These are phyloP conservation scores for Megalops atlanticus DNA, from an alignment of 2,113 vertebrate species.

Conservation along the genomic window DNA sequence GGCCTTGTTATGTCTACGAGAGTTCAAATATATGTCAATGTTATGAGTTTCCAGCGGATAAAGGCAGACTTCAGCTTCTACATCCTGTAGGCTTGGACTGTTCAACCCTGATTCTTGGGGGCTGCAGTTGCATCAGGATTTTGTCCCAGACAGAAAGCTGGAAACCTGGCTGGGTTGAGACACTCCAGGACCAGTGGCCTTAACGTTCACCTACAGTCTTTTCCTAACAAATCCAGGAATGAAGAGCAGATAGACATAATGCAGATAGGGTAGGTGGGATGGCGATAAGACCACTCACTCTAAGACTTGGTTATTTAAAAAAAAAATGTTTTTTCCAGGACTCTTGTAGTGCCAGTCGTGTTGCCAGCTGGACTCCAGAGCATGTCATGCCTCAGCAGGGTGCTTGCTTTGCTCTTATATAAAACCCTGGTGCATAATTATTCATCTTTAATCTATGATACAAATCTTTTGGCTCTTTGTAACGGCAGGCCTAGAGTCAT, in stretches of 20 bases:
- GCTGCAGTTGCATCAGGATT: neutral
- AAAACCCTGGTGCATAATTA: neutral
- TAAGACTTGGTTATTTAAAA: neutral
- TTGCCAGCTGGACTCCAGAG: constrained; percentile 23
- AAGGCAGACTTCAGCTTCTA: neutral
- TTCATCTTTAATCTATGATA: neutral
- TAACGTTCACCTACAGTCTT: neutral
- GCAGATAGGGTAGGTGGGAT: neutral
- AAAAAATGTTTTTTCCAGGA: constrained; percentile 26
- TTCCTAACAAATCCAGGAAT: no score
- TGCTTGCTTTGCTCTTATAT: neutral
- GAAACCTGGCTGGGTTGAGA: neutral
- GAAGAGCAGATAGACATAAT: neutral
- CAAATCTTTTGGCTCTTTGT: neutral
- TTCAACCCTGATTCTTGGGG: neutral
- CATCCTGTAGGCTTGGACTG: neutral
- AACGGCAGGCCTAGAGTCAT: neutral
- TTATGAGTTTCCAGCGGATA: neutral
- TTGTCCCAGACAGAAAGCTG: neutral
- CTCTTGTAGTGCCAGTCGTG: constrained; percentile 11
- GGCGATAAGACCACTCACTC: neutral
- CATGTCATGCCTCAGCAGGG: neutral
- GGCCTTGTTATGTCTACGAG: neutral
- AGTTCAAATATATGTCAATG: neutral
- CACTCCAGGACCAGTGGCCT: neutral